Conservation (phyloP, 2,113 vertebrate genomes). For the Salminus brasiliensis region DNA sequence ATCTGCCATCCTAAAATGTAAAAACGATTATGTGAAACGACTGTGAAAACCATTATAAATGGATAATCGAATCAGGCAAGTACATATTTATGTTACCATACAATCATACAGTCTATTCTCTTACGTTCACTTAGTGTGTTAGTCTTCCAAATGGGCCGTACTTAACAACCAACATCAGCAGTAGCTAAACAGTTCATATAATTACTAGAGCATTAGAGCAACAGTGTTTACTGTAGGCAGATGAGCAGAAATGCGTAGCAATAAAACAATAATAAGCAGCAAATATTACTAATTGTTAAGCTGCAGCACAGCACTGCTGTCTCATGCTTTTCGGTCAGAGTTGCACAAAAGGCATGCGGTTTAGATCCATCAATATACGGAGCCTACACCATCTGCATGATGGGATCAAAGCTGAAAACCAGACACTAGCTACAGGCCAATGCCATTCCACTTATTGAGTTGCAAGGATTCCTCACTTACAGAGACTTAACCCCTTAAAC, state of each 20-base stretch:
- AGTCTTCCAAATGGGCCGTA: conserved; percentile 42
- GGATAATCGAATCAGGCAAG: not conserved
- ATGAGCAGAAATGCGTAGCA: conserved; percentile 1
- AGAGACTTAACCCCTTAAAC: not conserved
- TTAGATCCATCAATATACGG: not conserved
- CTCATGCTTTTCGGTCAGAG: conserved; percentile 24
- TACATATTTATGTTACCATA: not conserved
- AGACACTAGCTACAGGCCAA: not conserved
- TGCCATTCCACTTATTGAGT: not conserved
- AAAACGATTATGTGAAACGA: not conserved
- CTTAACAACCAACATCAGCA: conserved; percentile 1
- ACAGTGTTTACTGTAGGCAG: conserved; percentile 5
- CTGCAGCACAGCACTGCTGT: conserved; percentile 31
- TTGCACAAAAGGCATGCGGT: conserved; percentile 20
- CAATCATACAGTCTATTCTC: not conserved
- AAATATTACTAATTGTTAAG: conserved; percentile 20
- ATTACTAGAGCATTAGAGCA: not conserved
- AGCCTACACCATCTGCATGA: conserved; percentile 13
- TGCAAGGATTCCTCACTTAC: not conserved
- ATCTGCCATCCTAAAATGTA: not conserved
- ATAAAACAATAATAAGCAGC: conserved; percentile 32
- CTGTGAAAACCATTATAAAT: not conserved
- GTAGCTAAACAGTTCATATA: conserved; percentile 2
- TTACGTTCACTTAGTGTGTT: conserved; percentile 19
- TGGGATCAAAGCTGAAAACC: not conserved